Evolutionary conservation across 2,797 vertebrate species (phyloP), one percentile per base, ranked within the genome.

Genomic region (Hippocampus kuda): DNA sequence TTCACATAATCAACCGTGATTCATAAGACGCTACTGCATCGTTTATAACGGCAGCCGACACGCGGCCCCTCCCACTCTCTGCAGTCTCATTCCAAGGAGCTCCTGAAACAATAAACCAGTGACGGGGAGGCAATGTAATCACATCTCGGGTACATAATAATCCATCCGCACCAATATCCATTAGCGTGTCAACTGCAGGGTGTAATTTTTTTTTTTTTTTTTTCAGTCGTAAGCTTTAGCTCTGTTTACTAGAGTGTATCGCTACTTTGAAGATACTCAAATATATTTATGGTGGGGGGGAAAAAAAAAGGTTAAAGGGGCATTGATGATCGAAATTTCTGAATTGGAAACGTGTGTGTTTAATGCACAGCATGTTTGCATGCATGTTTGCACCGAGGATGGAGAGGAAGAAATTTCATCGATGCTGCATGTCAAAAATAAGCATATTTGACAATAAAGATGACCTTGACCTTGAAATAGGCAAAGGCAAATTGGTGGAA

Each of bases 1-100:
- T 65, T 48, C 44, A 20, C 44, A 48, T 49, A 49, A 48, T 65
- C 63, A 46, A 48, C 63, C 20, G 44, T 65, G 63, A 65, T 65
- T 65, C 63, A 65, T 46, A 27, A 48, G 44, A 44, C 38, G 18
- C 24, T 20, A 27, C 22, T 30, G 63, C 44, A 48, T 65, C 63
- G 24, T 65, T 65, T 65, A 27, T 48, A 65, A 61, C 30, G 56
- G 4, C 26, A 18, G 26, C 54, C 56, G 30, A 48, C 26, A 20
- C 24, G 8, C 18, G 63, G 24, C 8, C 24, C 24, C 63, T 49
- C 44, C 63, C 63, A 65, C 24, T 65, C 63, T 16, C n/a, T 18
- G 63, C 44, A 46, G 27, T 48, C 63, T 65, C 44, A 65, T 48
- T 65, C 48, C 16, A 26, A 44, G 24, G n/a, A 24, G 15, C 26